phyloP scores from a whole-genome alignment of 53 echinoderm and acorn worm genomes.

The Echinarachnius parma region DNA sequence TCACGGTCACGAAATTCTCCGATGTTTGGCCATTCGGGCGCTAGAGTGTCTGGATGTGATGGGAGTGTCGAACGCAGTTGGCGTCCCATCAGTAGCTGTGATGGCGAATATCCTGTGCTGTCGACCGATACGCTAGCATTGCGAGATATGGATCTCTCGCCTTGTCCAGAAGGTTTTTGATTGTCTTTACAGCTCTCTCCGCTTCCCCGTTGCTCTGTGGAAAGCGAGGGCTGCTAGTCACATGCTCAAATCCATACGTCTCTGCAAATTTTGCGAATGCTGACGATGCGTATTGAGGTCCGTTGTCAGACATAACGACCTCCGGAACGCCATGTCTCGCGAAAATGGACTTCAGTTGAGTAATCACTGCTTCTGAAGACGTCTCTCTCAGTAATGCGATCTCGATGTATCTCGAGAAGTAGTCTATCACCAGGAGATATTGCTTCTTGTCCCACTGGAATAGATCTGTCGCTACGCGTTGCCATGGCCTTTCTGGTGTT shows the following conservation, averaged over 20 bases:
- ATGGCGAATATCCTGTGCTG: conserved; percentile 21
- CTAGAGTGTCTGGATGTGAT: conserved; percentile 18
- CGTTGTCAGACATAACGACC: conserved; percentile 31
- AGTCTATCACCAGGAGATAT: conserved; percentile 59
- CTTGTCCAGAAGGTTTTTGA: conserved; percentile 26
- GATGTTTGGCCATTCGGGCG: conserved; percentile 16
- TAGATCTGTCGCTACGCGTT: conserved; percentile 51
- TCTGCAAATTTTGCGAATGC: conserved; percentile 32
- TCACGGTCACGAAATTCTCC: conserved; percentile 6
- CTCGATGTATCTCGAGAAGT: conserved; percentile 57
- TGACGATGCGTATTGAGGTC: conserved; percentile 26
- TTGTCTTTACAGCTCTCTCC: conserved; percentile 55
- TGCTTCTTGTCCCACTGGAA: conserved; percentile 29
- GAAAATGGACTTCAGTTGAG: conserved; percentile 39
- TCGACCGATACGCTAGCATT: conserved; percentile 17
- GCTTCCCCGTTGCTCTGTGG: conserved; percentile 64
- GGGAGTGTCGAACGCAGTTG: conserved; percentile 14
- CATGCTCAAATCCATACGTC: conserved; percentile 20
- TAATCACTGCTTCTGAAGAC: conserved; percentile 12
- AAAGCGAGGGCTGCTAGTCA: conserved; percentile 40
- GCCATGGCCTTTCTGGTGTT: conserved; percentile 34
- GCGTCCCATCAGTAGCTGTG: conserved; percentile 20
- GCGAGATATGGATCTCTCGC: conserved; percentile 22
- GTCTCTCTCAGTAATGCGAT: conserved; percentile 33
- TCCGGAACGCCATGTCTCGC: conserved; percentile 52